phyloP scores from a whole-genome alignment of 2,888 invertebrate species.

The Cryptus armator region DNA sequence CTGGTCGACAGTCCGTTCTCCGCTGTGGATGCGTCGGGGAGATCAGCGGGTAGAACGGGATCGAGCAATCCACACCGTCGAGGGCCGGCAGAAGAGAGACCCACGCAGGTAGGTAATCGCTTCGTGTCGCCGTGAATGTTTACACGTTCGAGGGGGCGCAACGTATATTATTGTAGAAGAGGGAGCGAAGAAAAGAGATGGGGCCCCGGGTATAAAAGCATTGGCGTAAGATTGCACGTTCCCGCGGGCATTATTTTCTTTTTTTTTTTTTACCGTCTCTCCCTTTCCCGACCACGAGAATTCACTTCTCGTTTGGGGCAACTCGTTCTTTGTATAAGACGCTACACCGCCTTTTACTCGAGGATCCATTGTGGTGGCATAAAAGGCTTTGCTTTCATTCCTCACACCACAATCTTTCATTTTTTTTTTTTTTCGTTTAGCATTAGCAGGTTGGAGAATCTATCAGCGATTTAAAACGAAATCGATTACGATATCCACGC shows the following conservation, averaged over 20 bases:
- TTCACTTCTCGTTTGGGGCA: conserved; percentile 35
- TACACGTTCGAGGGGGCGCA: conserved; percentile 72
- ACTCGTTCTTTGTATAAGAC: conserved; percentile 7
- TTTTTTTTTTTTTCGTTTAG: neutral
- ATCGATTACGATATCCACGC: neutral
- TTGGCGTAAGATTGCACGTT: conserved; percentile 67
- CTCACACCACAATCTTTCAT: neutral
- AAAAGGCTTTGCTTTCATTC: conserved; percentile 17
- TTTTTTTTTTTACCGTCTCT: neutral
- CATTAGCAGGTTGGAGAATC: neutral
- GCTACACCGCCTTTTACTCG: conserved; percentile 9
- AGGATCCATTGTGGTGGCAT: conserved; percentile 8
- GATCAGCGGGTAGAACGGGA: conserved; percentile 32
- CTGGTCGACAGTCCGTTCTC: conserved; percentile 40
- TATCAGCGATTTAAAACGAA: neutral
- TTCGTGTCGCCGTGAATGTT: conserved; percentile 76
- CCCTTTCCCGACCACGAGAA: conserved; percentile 13
- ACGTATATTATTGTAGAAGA: conserved; percentile 42
- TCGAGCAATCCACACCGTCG: conserved; percentile 52
- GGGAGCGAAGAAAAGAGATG: conserved; percentile 70
- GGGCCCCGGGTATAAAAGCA: conserved; percentile 61
- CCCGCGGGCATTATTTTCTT: conserved; percentile 3
- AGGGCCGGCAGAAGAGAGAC: neutral
- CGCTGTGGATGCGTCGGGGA: conserved; percentile 7
- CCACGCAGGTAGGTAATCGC: conserved; percentile 70